Evolutionary conservation across 2,888 invertebrate species (phyloP), one percentile per base, ranked within the genome.

Genomic region (Chloromyia formosa): DNA sequence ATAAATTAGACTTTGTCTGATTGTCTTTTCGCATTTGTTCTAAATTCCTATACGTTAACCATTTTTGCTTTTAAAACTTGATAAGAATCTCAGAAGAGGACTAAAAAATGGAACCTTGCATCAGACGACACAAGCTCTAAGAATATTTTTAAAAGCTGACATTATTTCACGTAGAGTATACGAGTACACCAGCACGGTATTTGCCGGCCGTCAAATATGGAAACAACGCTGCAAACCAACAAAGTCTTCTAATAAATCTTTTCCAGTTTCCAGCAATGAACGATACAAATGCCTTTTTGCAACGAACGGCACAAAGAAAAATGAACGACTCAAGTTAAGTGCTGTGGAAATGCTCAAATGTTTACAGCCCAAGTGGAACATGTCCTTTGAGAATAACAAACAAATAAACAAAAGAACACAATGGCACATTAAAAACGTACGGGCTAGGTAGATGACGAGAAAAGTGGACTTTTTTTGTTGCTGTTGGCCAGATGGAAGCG

Each of bases 341-440:
- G 76, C 61, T 73, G 66, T 76, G 74, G 42, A 76, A 76, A 76
- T 74, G 76, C 76, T 76, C 74, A 76, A 76, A 76, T 76, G 74
- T 74, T 76, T 74, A 74, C 74, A 74, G 71, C 72, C 35, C 45
- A 74, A 76, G 74, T 76, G 74, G 74, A 74, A 72, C 56, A 71
- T 53, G 74, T 76, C 73, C 76, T 76, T 76, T 76, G 74, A 53
- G 66, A 74, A 74, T 61, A 60, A 75, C 64, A 75, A 74, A 53
- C 68, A 73, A 75, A 73, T 18, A 58, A 23, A 71, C 60, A 76
- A 69, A 62, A 61, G 61, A 73, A 74, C 61, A 66, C 73, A 76
- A 76, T 53, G 58, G 72, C 72, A 76, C 68, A 74, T 74, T 74
- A 74, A 64, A 74, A 74, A 56, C 62, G 27, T 73, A 58, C 58